phyloP scores from a whole-genome alignment of 2,797 vertebrate species.

The Pangasius mekongensis region DNA sequence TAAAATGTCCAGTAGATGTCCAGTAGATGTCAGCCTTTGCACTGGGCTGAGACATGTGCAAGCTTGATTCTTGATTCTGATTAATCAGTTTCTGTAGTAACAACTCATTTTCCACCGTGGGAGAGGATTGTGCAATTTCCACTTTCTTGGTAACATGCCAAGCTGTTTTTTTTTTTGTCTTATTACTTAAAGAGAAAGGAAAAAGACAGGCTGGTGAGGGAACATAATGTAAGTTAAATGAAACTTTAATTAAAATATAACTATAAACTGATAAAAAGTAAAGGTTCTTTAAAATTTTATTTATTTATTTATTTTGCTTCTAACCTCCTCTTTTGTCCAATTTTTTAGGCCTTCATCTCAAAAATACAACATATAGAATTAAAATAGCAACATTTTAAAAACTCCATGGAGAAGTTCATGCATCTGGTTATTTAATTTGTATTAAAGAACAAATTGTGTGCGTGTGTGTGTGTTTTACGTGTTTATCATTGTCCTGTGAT shows the following conservation, averaged over 20 bases:
- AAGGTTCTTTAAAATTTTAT: neutral
- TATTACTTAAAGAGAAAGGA: neutral
- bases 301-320: neutral
- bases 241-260: neutral
- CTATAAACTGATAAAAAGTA: neutral
- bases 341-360: neutral
- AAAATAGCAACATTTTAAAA: neutral
- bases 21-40: constrained; percentile 35
- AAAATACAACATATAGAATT: neutral
- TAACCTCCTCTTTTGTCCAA: neutral
- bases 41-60: no score
- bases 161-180: neutral
- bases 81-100: neutral
- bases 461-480: neutral
- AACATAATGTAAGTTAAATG: neutral
- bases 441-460: neutral
- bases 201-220: neutral
- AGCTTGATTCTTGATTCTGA: neutral
- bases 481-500: constrained; percentile 75
- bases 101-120: neutral
- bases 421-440: neutral
- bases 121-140: neutral
- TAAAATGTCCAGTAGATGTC: constrained; percentile 28
- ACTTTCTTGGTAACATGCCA: neutral
- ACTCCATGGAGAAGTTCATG: neutral